phyloP scores from a whole-genome alignment of 2,888 invertebrate genomes.

The Mythimna vitellina region DNA sequence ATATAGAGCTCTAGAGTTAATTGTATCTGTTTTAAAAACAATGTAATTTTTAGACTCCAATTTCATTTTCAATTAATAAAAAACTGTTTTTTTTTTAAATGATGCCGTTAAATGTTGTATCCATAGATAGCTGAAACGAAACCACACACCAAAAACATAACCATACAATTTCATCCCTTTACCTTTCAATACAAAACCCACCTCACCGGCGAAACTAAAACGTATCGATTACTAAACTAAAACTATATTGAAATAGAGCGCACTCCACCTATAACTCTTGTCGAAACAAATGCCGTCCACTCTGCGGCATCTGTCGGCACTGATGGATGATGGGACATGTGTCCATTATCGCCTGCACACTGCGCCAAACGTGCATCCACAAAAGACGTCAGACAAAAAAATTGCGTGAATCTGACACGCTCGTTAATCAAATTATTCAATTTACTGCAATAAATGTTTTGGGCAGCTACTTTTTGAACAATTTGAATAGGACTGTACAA shows the following conservation, averaged over 20 bases:
- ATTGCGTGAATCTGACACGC: slow-evolving; percentile 71
- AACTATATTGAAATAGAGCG: slow-evolving; percentile 74
- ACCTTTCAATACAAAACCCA: slow-evolving; percentile 37
- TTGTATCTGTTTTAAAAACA: not conserved
- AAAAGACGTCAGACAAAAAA: slow-evolving; percentile 75
- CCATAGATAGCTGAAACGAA: not conserved
- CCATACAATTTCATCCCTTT: slow-evolving; percentile 10
- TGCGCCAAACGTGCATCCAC: slow-evolving; percentile 68
- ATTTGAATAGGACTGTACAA: slow-evolving; percentile 30
- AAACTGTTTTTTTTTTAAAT: not conserved
- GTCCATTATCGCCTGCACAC: slow-evolving; percentile 85
- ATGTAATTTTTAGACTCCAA: not conserved
- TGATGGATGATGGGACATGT: slow-evolving; percentile 89
- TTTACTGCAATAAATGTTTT: slow-evolving; percentile 76
- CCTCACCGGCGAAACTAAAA: slow-evolving; percentile 50
- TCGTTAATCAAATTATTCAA: slow-evolving; percentile 87
- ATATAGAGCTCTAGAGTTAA: not conserved
- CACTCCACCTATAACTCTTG: slow-evolving; percentile 75
- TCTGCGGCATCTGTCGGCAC: slow-evolving; percentile 80
- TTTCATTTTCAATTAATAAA: not conserved
- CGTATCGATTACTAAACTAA: slow-evolving; percentile 63
- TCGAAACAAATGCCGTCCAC: slow-evolving; percentile 79
- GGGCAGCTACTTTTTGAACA: slow-evolving; percentile 68
- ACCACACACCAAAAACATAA: not conserved
- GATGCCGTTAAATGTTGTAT: not conserved